These are phyloP conservation scores for Eretmocerus hayati DNA, from an alignment of 2,888 invertebrate genomes.

Conservation along the genomic window DNA sequence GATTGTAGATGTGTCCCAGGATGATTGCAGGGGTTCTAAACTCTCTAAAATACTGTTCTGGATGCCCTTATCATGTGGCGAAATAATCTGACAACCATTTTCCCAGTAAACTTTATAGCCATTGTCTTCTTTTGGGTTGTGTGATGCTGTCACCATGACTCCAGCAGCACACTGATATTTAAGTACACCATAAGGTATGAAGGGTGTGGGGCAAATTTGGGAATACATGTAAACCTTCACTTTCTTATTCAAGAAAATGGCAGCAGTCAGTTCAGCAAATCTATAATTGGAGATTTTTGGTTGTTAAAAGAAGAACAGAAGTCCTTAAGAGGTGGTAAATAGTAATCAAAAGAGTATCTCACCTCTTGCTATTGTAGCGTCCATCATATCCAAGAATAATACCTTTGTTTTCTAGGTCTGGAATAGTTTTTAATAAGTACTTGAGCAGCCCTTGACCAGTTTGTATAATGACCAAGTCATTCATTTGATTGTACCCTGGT, in stretches of 20 bases:
- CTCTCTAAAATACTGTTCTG: conserved; percentile 69
- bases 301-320: too few species aligned
- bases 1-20: conserved; percentile 70
- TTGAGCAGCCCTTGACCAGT: conserved; percentile 83
- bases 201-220: conserved; percentile 82
- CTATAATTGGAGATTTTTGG: too few species aligned
- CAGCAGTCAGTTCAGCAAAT: conserved; percentile 82
- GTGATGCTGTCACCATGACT: conserved; percentile 92
- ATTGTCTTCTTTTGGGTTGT: conserved; percentile 92
- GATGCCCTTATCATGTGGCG: conserved; percentile 86
- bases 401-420: conserved; percentile 57
- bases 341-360: conserved; percentile 27
- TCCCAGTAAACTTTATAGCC: conserved; percentile 97
- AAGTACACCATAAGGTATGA: conserved; percentile 80
- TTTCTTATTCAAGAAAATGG: conserved; percentile 69
- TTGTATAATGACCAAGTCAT: conserved; percentile 92
- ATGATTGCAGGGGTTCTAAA: conserved; percentile 66
- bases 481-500: conserved; percentile 89
- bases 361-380: conserved; percentile 84
- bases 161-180: conserved; percentile 73
- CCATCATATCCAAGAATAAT: conserved; percentile 90
- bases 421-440: conserved; percentile 60
- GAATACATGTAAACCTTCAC: conserved; percentile 78
- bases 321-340: too few species aligned
- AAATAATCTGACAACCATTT: conserved; percentile 91